Evolutionary conservation across 1,140 invertebrate species (phyloP).

Genomic region (Drosophila pseudoobscura): DNA sequence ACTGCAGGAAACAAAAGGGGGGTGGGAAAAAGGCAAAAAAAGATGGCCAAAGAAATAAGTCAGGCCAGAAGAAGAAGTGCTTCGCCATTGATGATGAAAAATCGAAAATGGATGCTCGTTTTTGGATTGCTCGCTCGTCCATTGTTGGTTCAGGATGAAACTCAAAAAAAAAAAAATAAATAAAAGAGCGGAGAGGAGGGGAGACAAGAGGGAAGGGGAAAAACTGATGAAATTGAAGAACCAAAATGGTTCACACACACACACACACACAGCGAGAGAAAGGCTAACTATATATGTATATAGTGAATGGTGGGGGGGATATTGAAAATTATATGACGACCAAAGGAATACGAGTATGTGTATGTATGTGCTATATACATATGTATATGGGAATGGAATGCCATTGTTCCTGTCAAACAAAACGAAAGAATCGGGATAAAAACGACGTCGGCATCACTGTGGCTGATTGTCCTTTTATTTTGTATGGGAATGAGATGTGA

Average conservation of each 20-base stretch:
- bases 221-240: conserved; percentile 37
- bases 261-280: conserved; percentile 6
- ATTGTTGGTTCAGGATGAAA: conserved; percentile 37
- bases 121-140: conserved; percentile 44
- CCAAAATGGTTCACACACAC: conserved; percentile 9
- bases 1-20: conserved; percentile 48
- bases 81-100: conserved; percentile 48
- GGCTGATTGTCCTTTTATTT: conserved; percentile 18
- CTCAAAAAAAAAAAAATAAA: conserved; percentile 1
- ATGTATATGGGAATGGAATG: background rate
- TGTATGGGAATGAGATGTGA: conserved; percentile 2
- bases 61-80: conserved; percentile 28
- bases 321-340: conserved; percentile 45
- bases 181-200: background rate
- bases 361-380: background rate
- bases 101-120: conserved; percentile 64
- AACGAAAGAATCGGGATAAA: background rate
- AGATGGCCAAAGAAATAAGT: conserved; percentile 32
- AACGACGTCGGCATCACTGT: background rate
- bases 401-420: conserved; percentile 48
- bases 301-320: background rate
- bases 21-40: conserved; percentile 13
- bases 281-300: conserved; percentile 8
- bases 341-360: conserved; percentile 5
- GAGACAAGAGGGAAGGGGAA: background rate